Evolutionary conservation across 2,888 invertebrate genomes (phyloP).

Genomic region (Torymus auratus): DNA sequence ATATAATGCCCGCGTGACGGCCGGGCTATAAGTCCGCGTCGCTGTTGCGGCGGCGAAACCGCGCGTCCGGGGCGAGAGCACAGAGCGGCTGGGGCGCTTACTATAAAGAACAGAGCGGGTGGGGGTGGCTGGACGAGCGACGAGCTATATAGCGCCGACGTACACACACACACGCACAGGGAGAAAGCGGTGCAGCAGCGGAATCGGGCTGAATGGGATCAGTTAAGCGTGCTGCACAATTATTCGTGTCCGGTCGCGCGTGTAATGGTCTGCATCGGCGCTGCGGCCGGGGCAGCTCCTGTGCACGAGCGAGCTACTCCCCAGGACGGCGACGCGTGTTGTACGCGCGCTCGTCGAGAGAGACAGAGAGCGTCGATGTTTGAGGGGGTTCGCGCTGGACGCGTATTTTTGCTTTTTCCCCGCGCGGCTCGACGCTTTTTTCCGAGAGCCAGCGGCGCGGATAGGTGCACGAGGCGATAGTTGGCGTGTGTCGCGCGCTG

Average conservation of each 20-base stretch:
- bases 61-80: neutral
- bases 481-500: neutral
- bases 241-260: slow-evolving; percentile 82
- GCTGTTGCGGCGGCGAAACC: slow-evolving; percentile 23
- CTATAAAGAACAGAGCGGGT: slow-evolving; percentile 44
- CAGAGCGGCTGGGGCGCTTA: neutral
- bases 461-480: neutral
- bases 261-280: slow-evolving; percentile 80
- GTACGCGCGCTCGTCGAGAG: too few species aligned
- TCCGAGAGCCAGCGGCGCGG: too few species aligned
- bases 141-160: too few species aligned
- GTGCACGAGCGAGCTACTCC: slow-evolving; percentile 4
- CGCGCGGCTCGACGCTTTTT: too few species aligned
- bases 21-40: neutral
- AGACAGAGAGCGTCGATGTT: slow-evolving; percentile 2
- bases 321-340: neutral
- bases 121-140: slow-evolving; percentile 56
- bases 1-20: too few species aligned
- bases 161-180: neutral
- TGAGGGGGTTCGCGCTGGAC: slow-evolving; percentile 22
- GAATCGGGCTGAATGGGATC: slow-evolving; percentile 78
- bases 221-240: slow-evolving; percentile 82
- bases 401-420: too few species aligned
- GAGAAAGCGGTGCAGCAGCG: slow-evolving; percentile 59
- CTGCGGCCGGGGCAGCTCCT: slow-evolving; percentile 65